These are phyloP conservation scores for Ceratothoa steindachneri DNA, from an alignment of 2,888 invertebrate species.

Conservation along the genomic window DNA sequence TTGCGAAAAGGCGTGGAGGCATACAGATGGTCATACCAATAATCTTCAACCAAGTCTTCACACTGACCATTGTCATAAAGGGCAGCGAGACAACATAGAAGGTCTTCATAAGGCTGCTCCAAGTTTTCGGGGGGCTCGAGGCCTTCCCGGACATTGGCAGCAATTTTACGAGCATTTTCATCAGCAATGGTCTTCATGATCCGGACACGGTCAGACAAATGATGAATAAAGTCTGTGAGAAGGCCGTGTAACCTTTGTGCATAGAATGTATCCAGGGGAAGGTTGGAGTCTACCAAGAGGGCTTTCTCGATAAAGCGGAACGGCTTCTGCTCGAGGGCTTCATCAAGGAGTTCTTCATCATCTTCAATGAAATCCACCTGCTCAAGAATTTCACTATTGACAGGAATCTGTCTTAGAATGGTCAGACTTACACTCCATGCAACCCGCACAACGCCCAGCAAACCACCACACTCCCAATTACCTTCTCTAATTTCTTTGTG, in stretches of 20 bases:
- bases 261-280: slow-evolving; percentile 65
- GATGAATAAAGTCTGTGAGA: slow-evolving; percentile 84
- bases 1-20: slow-evolving; percentile 32
- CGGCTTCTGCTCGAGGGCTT: slow-evolving; percentile 40
- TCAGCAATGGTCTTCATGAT: slow-evolving; percentile 78
- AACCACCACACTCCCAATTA: slow-evolving; percentile 48
- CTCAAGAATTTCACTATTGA: slow-evolving; percentile 38
- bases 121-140: slow-evolving; percentile 66
- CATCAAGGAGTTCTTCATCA: slow-evolving; percentile 38
- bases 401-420: slow-evolving; percentile 52
- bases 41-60: slow-evolving; percentile 69
- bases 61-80: slow-evolving; percentile 73
- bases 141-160: slow-evolving; percentile 61
- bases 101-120: slow-evolving; percentile 74
- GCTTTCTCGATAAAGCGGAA: slow-evolving; percentile 43
- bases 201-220: slow-evolving; percentile 86
- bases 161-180: slow-evolving; percentile 64
- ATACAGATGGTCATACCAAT: slow-evolving; percentile 60
- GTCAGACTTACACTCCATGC: slow-evolving; percentile 59
- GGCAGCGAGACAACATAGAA: slow-evolving; percentile 72
- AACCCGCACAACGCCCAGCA: slow-evolving; percentile 62
- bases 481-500: slow-evolving; percentile 56
- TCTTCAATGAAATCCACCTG: slow-evolving; percentile 38
- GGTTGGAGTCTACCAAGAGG: slow-evolving; percentile 25
- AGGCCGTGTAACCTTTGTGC: slow-evolving; percentile 75